These are phyloP conservation scores for Smutsia gigantea DNA, from an alignment of 2,797 vertebrate species.

Conservation along the genomic window DNA sequence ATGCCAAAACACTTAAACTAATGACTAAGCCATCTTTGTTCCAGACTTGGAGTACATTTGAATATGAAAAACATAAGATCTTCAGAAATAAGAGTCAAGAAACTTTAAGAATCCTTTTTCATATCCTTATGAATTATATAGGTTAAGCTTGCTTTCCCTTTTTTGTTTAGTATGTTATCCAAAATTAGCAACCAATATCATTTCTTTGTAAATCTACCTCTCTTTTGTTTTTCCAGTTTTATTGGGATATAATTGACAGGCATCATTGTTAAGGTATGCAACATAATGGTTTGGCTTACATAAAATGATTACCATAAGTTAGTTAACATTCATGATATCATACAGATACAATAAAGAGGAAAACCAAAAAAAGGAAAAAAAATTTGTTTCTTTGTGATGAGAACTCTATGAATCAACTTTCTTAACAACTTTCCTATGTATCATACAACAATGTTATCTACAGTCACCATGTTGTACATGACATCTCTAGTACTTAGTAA, in stretches of 20 bases:
- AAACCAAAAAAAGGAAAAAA: not conserved
- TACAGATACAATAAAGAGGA: not conserved
- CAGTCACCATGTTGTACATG: not conserved
- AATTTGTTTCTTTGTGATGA: not conserved
- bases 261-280: not conserved
- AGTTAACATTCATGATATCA: not conserved
- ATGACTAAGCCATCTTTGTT: constrained; percentile 40
- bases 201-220: not conserved
- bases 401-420: not conserved
- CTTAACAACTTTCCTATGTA: not conserved
- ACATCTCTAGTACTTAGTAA: not conserved
- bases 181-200: not conserved
- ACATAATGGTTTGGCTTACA: not conserved
- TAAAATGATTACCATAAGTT: not conserved
- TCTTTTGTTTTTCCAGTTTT: not conserved
- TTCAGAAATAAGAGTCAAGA: constrained; percentile 57
- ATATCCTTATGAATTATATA: constrained; percentile 3
- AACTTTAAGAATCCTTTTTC: constrained; percentile 37
- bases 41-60: constrained; percentile 9
- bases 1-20: constrained; percentile 8
- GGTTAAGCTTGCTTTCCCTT: constrained; percentile 30
- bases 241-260: not conserved
- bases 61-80: constrained; percentile 36
- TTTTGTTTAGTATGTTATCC: not conserved
- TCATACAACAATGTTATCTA: not conserved